These are phyloP conservation scores for Acholoe squamosa DNA, from an alignment of 2,888 invertebrate species.

Conservation along the genomic window DNA sequence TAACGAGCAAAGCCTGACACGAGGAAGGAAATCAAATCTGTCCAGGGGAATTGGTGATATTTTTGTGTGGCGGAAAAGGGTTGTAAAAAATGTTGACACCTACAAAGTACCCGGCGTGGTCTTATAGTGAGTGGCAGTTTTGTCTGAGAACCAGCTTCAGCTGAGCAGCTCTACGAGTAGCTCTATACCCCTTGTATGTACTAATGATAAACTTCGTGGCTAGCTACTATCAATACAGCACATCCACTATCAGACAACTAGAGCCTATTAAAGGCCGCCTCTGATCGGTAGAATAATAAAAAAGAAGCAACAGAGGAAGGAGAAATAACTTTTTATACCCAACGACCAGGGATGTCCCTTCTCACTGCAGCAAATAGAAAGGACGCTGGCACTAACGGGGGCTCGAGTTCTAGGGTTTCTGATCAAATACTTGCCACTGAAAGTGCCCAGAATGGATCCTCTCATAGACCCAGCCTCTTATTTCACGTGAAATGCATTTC, in stretches of 20 bases:
- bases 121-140: not conserved
- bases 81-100: not conserved
- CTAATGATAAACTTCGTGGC: slow-evolving; percentile 53
- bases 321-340: not conserved
- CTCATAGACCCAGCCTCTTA: not conserved
- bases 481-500: not conserved
- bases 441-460: slow-evolving; percentile 34
- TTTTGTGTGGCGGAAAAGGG: not conserved
- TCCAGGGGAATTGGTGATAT: not conserved
- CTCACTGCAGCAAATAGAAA: slow-evolving; percentile 13
- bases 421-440: slow-evolving; percentile 25
- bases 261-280: slow-evolving; percentile 45
- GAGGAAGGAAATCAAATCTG: not conserved
- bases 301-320: too few species aligned
- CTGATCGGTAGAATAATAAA: slow-evolving; percentile 41
- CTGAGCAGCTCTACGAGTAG: not conserved
- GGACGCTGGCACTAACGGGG: not conserved
- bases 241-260: slow-evolving; percentile 34
- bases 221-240: not conserved
- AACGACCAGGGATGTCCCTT: not conserved
- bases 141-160: not conserved
- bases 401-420: not conserved
- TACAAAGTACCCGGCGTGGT: not conserved
- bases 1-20: not conserved
- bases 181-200: not conserved